Evolutionary conservation across 2,797 vertebrate genomes (phyloP), one percentile per base, ranked within the genome.

Genomic region (Notolepis coatsorum): DNA sequence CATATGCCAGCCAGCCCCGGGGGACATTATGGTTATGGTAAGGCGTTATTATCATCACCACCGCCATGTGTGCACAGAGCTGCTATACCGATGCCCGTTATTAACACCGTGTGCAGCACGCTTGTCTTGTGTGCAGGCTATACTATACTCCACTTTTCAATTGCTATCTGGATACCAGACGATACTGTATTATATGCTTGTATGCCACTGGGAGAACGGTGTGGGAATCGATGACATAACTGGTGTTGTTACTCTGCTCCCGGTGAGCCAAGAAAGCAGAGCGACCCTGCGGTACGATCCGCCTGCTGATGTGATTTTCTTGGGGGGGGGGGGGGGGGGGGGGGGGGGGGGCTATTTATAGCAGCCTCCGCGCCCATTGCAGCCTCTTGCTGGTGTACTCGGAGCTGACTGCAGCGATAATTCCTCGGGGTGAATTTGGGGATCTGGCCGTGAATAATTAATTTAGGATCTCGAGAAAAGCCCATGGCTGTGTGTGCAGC

Each of bases 301-400:
- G 73, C n/a, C n/a, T n/a, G 75, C 84, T 81, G 81, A 71, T 88
- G 84, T 85, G 87, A 77, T n/a, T n/a, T n/a, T n/a, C n/a, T n/a
- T n/a, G n/a, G n/a, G n/a, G n/a, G n/a, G n/a, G n/a, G n/a, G n/a
- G n/a, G n/a, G n/a, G n/a, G n/a, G n/a, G n/a, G n/a, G n/a, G n/a
- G 85, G 84, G 82, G 85, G 77, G 65, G 66, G 25, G 66, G 65
- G 70, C 81, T 91, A 93, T 92, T 93, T 92, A 91, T 92, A 92
- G 91, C 71, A 77, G 51, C 73, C 63, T 58, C 71, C 68, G 70
- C 55, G 53, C 74, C 81, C 76, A 78, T 81, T 76, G 84, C 83
- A 84, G 75, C 72, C 76, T 57, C 31, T n/a, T n/a, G 33, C 47
- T 61, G 63, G 79, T 81, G 72, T 58, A 74, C 79, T 80, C 74